These are phyloP conservation scores for Trichopoda pennipes DNA, from an alignment of 2,888 invertebrate genomes.

Conservation along the genomic window DNA sequence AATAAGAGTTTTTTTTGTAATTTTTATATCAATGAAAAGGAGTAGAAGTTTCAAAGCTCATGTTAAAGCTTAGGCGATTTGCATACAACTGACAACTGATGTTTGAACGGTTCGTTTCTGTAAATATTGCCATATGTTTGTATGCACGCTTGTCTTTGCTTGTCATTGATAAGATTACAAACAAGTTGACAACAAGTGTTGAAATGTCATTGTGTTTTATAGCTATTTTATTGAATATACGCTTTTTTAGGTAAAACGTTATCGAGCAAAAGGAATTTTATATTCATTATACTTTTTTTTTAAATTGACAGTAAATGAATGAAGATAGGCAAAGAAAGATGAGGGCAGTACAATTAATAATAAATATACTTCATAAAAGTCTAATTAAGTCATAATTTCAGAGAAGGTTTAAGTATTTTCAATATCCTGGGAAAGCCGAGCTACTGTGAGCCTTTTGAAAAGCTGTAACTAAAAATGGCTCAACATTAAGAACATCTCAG, in stretches of 20 bases:
- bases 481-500: too few species aligned
- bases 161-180: slow-evolving; percentile 65
- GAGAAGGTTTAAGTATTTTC: too few species aligned
- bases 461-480: too few species aligned
- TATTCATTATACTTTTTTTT: too few species aligned
- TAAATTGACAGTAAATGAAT: too few species aligned
- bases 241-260: not conserved
- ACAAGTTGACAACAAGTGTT: slow-evolving; percentile 67
- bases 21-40: slow-evolving; percentile 7
- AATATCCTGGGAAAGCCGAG: too few species aligned
- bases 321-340: too few species aligned
- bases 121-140: slow-evolving; percentile 20
- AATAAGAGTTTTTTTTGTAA: not conserved
- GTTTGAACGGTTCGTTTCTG: slow-evolving; percentile 30
- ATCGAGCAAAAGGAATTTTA: too few species aligned
- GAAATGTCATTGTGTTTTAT: slow-evolving; percentile 51
- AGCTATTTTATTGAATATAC: slow-evolving; percentile 15
- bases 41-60: slow-evolving; percentile 63
- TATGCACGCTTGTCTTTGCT: slow-evolving; percentile 42
- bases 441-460: too few species aligned
- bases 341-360: too few species aligned
- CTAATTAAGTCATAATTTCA: too few species aligned
- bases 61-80: slow-evolving; percentile 66
- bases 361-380: too few species aligned
- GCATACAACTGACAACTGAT: slow-evolving; percentile 64